Evolutionary conservation across 2,113 vertebrate species (phyloP).

Genomic region (Bubalus kerabau): DNA sequence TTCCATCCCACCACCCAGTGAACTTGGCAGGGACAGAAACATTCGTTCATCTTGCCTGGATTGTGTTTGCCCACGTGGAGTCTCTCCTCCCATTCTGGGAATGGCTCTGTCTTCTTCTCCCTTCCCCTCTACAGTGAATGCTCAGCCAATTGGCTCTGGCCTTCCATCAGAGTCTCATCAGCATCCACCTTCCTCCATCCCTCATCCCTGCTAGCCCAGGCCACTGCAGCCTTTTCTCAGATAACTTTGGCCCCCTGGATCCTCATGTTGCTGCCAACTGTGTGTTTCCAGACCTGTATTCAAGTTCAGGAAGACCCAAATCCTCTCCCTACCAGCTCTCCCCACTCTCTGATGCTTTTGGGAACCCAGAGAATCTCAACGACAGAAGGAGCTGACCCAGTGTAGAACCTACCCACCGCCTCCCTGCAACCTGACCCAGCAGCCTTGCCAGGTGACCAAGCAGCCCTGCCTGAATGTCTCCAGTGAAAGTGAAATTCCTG

Average conservation of each 20-base stretch:
- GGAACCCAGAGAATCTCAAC: background rate
- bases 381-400: background rate
- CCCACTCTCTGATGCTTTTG: background rate
- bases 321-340: background rate
- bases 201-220: background rate
- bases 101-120: background rate
- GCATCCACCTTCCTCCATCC: accelerated
- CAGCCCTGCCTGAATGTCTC: background rate
- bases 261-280: accelerated
- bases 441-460: background rate
- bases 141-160: background rate
- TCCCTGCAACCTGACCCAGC: background rate
- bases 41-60: background rate
- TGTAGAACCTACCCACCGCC: accelerated
- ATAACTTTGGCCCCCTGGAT: background rate
- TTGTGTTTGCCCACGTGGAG: background rate
- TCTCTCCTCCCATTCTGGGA: background rate
- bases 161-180: background rate
- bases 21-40: background rate
- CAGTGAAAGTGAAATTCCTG: background rate
- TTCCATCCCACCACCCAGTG: background rate
- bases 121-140: background rate
- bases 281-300: background rate
- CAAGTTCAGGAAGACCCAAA: background rate
- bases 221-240: background rate